Conservation (phyloP, 2,113 vertebrate genomes). For the Ivindomyrus marchei region DNA sequence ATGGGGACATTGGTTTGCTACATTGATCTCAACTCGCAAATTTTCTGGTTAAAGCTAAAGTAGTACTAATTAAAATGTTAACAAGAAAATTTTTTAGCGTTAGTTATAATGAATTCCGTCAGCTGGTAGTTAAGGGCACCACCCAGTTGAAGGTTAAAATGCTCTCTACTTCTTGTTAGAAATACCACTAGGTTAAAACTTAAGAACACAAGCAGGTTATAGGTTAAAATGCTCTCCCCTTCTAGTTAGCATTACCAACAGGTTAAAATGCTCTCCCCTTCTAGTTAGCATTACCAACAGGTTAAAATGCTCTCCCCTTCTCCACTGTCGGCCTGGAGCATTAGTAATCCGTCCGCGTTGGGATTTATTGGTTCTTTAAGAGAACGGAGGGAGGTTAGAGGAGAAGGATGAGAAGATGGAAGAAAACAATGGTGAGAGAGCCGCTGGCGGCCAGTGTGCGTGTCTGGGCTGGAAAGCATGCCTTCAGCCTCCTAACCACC, state of each 20-base stretch:
- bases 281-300: slow-evolving; percentile 14
- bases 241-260: not conserved
- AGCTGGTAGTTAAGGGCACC: not conserved
- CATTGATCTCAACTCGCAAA: not conserved
- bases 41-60: too few relatives aligned
- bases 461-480: slow-evolving; percentile 47
- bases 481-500: not conserved
- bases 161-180: too few relatives aligned
- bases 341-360: slow-evolving; percentile 68
- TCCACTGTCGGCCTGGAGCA: slow-evolving; percentile 60
- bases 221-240: not conserved
- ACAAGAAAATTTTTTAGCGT: not conserved
- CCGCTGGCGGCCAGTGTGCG: slow-evolving; percentile 62
- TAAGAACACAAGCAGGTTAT: not conserved
- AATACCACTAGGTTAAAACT: too few relatives aligned
- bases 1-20: not conserved
- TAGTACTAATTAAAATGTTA: not conserved
- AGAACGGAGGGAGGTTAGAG: slow-evolving; percentile 18
- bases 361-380: slow-evolving; percentile 78
- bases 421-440: not conserved
- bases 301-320: slow-evolving; percentile 10
- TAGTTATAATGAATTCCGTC: not conserved
- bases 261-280: slow-evolving; percentile 22
- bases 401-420: slow-evolving; percentile 19
- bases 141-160: not conserved